Conservation (phyloP, 2,888 invertebrate genomes). For the Flexamia atlantica region DNA sequence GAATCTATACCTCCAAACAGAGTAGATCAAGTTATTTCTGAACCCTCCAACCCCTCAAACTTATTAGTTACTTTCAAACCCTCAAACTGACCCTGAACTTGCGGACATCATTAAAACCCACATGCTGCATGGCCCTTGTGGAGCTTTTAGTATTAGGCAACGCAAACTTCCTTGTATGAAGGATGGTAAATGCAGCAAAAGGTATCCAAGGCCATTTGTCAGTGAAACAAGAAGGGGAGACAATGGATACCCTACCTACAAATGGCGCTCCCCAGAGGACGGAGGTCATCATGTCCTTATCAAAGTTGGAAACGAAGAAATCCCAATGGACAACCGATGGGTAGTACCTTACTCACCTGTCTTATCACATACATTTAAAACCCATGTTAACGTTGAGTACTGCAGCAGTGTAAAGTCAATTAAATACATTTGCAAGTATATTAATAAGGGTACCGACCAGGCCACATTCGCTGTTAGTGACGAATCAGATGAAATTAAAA, state of each 20-base stretch:
- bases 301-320: conserved; percentile 59
- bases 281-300: conserved; percentile 71
- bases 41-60: conserved; percentile 71
- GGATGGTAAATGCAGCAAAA: conserved; percentile 69
- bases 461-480: conserved; percentile 33
- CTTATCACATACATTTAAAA: conserved; percentile 69
- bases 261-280: conserved; percentile 64
- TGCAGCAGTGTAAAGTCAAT: conserved; percentile 74
- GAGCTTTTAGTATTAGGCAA: conserved; percentile 69
- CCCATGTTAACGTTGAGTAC: conserved; percentile 71
- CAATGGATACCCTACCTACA: conserved; percentile 70
- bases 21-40: conserved; percentile 71
- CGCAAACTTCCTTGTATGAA: conserved; percentile 73
- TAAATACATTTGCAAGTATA: conserved; percentile 73
- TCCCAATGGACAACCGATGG: conserved; percentile 68
- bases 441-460: conserved; percentile 68
- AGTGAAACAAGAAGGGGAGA: conserved; percentile 68
- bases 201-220: conserved; percentile 66
- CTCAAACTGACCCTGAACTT: conserved; percentile 67
- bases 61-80: conserved; percentile 72
- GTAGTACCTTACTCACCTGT: conserved; percentile 67
- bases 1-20: conserved; percentile 71
- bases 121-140: conserved; percentile 74
- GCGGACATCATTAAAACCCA: conserved; percentile 69
- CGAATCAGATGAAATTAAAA: conserved; percentile 68